phyloP scores from a whole-genome alignment of 1,140 invertebrate species.

The Cydia splendana region DNA sequence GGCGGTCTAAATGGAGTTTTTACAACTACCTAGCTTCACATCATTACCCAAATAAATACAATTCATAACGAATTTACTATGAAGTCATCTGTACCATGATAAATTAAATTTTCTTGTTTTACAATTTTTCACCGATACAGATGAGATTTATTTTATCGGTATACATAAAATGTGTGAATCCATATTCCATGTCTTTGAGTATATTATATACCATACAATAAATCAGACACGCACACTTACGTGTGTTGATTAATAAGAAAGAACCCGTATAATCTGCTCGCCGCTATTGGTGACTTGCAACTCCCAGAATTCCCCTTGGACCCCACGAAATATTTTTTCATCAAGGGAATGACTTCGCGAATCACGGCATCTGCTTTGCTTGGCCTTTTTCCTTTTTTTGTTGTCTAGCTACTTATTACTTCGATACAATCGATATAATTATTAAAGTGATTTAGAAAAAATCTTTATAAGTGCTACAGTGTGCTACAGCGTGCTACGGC shows the following conservation, averaged over 20 bases:
- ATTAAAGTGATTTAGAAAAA: not conserved
- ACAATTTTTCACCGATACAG: too few relatives aligned
- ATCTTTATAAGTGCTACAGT: too few relatives aligned
- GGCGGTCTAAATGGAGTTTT: too few relatives aligned
- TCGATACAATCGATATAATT: not conserved
- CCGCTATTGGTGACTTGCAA: slow-evolving; percentile 32
- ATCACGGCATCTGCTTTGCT: slow-evolving; percentile 34
- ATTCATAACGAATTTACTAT: too few relatives aligned
- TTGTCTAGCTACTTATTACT: slow-evolving; percentile 10
- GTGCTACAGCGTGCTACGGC: too few relatives aligned
- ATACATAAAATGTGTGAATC: too few relatives aligned
- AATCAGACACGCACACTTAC: slow-evolving; percentile 11
- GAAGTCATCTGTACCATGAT: too few relatives aligned
- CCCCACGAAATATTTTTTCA: slow-evolving; percentile 41
- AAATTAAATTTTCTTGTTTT: too few relatives aligned
- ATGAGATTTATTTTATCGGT: too few relatives aligned
- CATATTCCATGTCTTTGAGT: too few relatives aligned
- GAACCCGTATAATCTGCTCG: slow-evolving; percentile 29
- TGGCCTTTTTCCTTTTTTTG: not conserved
- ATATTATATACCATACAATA: not conserved
- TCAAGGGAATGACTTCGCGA: slow-evolving; percentile 38
- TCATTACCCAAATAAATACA: too few relatives aligned
- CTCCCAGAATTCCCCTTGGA: slow-evolving; percentile 22
- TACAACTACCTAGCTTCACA: too few relatives aligned
- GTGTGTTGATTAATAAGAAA: slow-evolving; percentile 25